Base-by-base conservation (phyloP, 2,797 vertebrate genomes). In the Argyrosomus regius region DNA sequence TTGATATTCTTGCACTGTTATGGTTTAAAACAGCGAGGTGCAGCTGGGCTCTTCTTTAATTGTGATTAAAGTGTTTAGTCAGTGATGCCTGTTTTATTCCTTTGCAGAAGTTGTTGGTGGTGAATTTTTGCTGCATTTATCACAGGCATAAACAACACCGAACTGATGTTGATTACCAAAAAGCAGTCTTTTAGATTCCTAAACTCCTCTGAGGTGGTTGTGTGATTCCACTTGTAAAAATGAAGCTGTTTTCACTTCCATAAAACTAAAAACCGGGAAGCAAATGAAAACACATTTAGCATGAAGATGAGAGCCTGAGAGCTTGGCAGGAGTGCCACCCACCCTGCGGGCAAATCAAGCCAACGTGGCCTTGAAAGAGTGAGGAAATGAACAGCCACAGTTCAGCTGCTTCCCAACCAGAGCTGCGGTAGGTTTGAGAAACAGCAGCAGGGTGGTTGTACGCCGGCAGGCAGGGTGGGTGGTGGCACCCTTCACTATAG, bases 221-320 rank as follows among this genome's bases (percentile, higher is more conserved):
- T 46, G 49, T 80, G 81, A 79, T 64, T 77, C 7, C 58, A 72
- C 63, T 76, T 66, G 45, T 80, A 79, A 85, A 88, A 79, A 72
- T 53, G 2, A 89, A 85, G 77, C 61, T 64, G 66, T 81, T 82
- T 89, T 83, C 2, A 24, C 70, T 85, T 81, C 67, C 35, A 70
- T 85, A 83, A 91, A 91, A 89, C 45, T 52, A 61, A 87, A 90
- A 88, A 77, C 52, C 75, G 77, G 73, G 69, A 86, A 80, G 77
- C 78, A 84, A 90, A 92, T 90, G 76, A 91, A 92, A 94, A 89
- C 86, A 85, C 88, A 92, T 92, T 91, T 86, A 87, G 75, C 78
- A 54, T 84, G 63, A 89, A 84, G 87, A 91, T 86, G 82, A 87
- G 82, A 85, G 79, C 63, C 84, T 86, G 82, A 87, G 82, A 85